phyloP scores from a whole-genome alignment of 2,797 vertebrate genomes.

The Rhynchotus rufescens region DNA sequence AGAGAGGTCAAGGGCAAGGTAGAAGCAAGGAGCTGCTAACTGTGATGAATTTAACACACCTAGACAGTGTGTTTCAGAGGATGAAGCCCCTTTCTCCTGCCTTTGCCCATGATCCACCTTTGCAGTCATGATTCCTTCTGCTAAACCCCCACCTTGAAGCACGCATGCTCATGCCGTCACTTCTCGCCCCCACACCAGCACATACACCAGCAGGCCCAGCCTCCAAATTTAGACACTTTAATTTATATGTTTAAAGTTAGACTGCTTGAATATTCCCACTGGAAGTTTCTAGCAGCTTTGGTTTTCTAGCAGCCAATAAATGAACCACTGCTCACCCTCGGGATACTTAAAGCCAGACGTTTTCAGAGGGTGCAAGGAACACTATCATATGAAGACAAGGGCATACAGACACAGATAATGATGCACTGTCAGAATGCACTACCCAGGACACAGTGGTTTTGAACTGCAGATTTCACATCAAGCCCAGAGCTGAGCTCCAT shows the following conservation, averaged over 20 bases:
- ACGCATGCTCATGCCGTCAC: fast-evolving
- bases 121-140: neutral
- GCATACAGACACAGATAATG: neutral
- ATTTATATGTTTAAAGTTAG: neutral
- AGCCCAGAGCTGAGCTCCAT: neutral
- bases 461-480: neutral
- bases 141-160: neutral
- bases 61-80: neutral
- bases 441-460: neutral
- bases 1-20: neutral
- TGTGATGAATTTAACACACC: fast-evolving
- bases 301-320: neutral
- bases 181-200: neutral
- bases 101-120: neutral
- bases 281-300: neutral
- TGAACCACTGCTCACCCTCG: neutral
- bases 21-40: neutral
- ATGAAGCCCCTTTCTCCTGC: neutral
- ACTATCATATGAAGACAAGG: neutral
- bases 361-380: neutral
- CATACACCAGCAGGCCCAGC: neutral
- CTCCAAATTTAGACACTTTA: neutral
- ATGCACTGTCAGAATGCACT: fast-evolving
- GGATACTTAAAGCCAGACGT: neutral
- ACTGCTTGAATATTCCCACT: neutral